These are phyloP conservation scores for Zenarchopterus dispar DNA, from an alignment of 2,797 vertebrate genomes.

Conservation along the genomic window DNA sequence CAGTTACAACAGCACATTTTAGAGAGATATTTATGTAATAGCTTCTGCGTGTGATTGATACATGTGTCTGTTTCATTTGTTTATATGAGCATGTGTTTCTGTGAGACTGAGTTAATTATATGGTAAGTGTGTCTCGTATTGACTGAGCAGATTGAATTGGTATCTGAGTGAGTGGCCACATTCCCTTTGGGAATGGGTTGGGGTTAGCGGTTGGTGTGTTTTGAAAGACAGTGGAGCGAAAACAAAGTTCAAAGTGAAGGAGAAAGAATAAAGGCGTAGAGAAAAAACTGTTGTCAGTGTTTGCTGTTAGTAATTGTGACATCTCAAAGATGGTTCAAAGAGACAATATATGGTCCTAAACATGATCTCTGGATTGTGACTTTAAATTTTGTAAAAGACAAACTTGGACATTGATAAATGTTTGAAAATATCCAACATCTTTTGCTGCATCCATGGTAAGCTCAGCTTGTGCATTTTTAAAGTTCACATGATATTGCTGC, in stretches of 20 bases:
- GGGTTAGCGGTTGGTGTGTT: background rate
- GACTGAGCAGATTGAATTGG: conserved; percentile 49
- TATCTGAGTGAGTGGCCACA: conserved; percentile 14
- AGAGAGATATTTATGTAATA: background rate
- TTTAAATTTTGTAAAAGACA: too few relatives aligned
- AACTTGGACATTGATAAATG: too few relatives aligned
- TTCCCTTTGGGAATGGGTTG: conserved; percentile 16
- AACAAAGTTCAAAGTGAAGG: background rate
- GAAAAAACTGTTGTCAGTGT: too few relatives aligned
- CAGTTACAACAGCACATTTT: background rate
- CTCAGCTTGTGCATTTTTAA: too few relatives aligned
- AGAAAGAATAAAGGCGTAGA: background rate
- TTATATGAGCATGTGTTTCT: conserved; percentile 10
- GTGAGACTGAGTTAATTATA: conserved; percentile 42
- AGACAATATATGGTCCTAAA: too few relatives aligned
- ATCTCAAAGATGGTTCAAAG: too few relatives aligned
- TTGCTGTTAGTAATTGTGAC: too few relatives aligned
- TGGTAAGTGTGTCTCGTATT: conserved; percentile 15
- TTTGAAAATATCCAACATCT: too few relatives aligned
- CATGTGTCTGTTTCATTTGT: conserved; percentile 17
- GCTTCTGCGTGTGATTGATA: conserved; percentile 4
- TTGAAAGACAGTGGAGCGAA: background rate
- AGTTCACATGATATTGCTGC: too few relatives aligned
- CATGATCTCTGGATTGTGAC: too few relatives aligned
- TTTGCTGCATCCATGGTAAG: too few relatives aligned